A percentile compares a stretch with the other conserved stretches of the same genome.
Conservation (phyloP, 2,888 invertebrate genomes). For the Sinelater perroti region DNA sequence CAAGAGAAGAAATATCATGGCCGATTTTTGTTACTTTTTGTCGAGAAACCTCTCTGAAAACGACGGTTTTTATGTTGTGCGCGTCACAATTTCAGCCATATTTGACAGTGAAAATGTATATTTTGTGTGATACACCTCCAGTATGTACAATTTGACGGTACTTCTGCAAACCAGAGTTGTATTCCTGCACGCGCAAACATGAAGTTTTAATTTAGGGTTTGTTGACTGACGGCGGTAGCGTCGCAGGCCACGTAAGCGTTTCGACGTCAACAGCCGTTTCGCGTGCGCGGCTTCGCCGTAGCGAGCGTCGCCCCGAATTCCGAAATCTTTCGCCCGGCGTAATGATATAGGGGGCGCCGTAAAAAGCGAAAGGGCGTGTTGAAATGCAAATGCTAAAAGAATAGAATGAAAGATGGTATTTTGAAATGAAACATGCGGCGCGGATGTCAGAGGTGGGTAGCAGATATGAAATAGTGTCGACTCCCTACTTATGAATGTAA, state of each 20-base stretch:
- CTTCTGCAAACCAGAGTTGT: too few relatives aligned
- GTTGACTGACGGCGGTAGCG: slow-evolving; percentile 30
- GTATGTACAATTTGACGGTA: too few relatives aligned
- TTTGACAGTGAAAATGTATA: too few relatives aligned
- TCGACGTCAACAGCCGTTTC: slow-evolving; percentile 29
- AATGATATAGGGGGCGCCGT: slow-evolving; percentile 42
- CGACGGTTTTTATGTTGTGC: too few relatives aligned
- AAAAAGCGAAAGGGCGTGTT: slow-evolving; percentile 46
- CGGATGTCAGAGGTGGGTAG: slow-evolving; percentile 57
- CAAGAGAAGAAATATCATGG: too few relatives aligned
- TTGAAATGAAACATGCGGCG: slow-evolving; percentile 58
- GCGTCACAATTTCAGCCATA: too few relatives aligned
- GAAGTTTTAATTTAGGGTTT: too few relatives aligned
- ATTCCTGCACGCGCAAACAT: too few relatives aligned
- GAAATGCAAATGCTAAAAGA: slow-evolving; percentile 59
- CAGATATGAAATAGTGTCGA: slow-evolving; percentile 58
- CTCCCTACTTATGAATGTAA: slow-evolving; percentile 58
- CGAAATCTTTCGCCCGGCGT: slow-evolving; percentile 41
- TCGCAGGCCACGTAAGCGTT: slow-evolving; percentile 25
- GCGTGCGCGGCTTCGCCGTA: slow-evolving; percentile 21
- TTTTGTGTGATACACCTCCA: too few relatives aligned
- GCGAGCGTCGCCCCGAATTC: slow-evolving; percentile 34
- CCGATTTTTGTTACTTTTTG: too few relatives aligned
- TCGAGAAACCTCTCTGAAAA: too few relatives aligned
- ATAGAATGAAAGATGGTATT: slow-evolving; percentile 60